Base-by-base conservation (phyloP, 2,113 vertebrate genomes). In the Lichenostomus cassidix region DNA sequence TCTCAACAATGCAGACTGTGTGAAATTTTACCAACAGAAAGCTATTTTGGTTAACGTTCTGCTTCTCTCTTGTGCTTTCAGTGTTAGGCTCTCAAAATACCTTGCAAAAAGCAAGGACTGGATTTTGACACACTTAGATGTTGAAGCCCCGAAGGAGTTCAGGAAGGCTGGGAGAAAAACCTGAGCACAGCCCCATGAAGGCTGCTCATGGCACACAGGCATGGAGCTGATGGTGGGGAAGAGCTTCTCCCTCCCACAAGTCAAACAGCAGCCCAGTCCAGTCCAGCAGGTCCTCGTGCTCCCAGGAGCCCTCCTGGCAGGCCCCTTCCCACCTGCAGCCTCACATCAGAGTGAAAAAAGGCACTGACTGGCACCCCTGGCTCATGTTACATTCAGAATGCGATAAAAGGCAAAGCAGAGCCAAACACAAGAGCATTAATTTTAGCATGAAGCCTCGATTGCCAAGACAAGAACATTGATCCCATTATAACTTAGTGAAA, bases 41-140 rank as follows among this genome's bases (percentile, higher is more conserved):
- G 15, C 5, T 62, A 46, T 77, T 87, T 60, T 31, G 11, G 59
- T 31, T 29, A 33, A 46, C 14, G 6, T 39, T 75, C 49, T 60
- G 5, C 13, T 87, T 75, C 11, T 80, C 14, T 46, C 53, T 35
- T 33, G 19, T 31, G 9, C 18, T 71, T 67, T 87, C 47, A 25
- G 27, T 8, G 28, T 35, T 18, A 39, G 33, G 18, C 21, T 63
- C 58, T 87, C 27, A 44, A 62, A 84, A 50, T 13, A 28, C 11
- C 12, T 75, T 64, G 35, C 44, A 41, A 42, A 82, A 56, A 60
- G 31, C 19, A 47, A 37, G 23, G 39, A 7, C 35, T 58, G 19
- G 20, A 47, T 81, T 75, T 67, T 68, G 33, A 29, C 6, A 4
- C 3, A 0, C 15, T 73, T 16, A 0, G 24, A 3, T 5, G 5